Conservation (phyloP, 2,113 vertebrate genomes). For the Petaurus breviceps region DNA sequence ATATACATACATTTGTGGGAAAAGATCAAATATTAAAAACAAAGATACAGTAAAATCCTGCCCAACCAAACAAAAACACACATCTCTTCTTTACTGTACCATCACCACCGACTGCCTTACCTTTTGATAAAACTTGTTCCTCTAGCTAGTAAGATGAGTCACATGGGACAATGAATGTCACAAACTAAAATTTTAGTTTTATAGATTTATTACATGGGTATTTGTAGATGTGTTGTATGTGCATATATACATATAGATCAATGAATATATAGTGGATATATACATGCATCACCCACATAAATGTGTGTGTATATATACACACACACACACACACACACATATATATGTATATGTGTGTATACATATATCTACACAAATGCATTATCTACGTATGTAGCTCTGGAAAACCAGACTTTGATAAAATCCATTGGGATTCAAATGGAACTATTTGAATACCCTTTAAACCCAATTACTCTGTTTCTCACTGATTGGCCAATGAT, state of each 20-base stretch:
- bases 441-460: background rate
- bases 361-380: background rate
- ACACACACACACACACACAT: no score
- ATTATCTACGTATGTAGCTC: background rate
- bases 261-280: background rate
- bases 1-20: conserved; percentile 63
- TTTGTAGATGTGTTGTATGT: background rate
- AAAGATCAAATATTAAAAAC: conserved; percentile 70
- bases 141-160: background rate
- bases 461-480: background rate
- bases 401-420: background rate
- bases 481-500: background rate
- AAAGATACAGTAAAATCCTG: conserved; percentile 51
- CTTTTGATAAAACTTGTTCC: background rate
- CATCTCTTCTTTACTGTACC: conserved; percentile 26
- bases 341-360: background rate
- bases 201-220: background rate
- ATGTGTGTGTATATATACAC: no score
- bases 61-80: conserved; percentile 7
- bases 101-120: background rate
- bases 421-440: background rate
- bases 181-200: background rate
- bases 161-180: background rate
- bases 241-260: background rate
- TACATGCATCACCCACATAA: background rate